Evolutionary conservation across 2,797 vertebrate species (phyloP).

Genomic region (Etheostoma nigrum): DNA sequence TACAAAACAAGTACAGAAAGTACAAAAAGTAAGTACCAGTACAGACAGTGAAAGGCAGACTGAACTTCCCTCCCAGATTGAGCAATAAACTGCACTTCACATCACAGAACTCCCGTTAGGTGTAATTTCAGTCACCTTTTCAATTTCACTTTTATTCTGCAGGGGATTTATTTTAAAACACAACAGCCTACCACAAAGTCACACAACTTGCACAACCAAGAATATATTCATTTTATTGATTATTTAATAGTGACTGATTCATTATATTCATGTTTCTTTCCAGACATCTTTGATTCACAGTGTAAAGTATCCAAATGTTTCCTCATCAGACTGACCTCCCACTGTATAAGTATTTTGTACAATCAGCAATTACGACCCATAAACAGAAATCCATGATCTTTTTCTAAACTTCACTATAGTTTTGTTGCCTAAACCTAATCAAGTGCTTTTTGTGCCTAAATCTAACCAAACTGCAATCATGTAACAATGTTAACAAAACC

Average conservation of each 20-base stretch:
- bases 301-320: background rate
- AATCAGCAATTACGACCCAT: no score
- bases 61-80: background rate
- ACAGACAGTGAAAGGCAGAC: background rate
- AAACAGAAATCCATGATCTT: no score
- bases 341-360: no score
- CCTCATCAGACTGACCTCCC: background rate
- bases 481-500: no score
- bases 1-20: background rate
- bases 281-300: background rate
- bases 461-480: no score
- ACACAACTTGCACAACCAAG: background rate
- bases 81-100: background rate
- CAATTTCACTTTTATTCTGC: background rate
- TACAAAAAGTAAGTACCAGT: no score
- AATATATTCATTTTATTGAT: background rate
- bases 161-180: background rate
- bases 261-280: background rate
- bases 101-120: background rate
- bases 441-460: no score
- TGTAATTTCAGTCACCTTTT: constrained; percentile 1
- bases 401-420: no score
- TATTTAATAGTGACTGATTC: background rate
- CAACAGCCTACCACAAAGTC: background rate
- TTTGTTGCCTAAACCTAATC: no score